Conservation (phyloP, 2,888 invertebrate genomes). For the Drosophila monieri region DNA sequence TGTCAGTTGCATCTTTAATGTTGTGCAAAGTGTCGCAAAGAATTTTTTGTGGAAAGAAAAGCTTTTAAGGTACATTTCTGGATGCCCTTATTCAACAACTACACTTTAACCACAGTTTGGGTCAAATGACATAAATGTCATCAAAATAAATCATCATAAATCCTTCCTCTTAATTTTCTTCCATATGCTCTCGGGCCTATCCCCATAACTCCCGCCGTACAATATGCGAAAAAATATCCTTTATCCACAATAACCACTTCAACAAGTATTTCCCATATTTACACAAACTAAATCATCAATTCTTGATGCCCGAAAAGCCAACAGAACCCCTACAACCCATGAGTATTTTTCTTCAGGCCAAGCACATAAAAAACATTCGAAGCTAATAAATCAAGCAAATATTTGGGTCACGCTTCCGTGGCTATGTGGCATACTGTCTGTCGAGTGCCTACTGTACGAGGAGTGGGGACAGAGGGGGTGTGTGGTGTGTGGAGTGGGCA, state of each 20-base stretch:
- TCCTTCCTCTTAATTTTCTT: not conserved
- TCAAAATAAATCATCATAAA: not conserved
- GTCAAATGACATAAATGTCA: no score
- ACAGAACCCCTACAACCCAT: conserved; percentile 12
- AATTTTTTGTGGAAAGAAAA: conserved; percentile 14
- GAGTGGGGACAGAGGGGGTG: not conserved
- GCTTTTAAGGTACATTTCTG: not conserved
- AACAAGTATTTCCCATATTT: conserved; percentile 11
- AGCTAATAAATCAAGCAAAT: conserved; percentile 79
- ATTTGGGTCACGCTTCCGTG: conserved; percentile 78
- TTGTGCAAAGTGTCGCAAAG: conserved; percentile 75
- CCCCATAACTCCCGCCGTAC: no score
- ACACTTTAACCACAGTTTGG: no score
- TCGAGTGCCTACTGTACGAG: conserved; percentile 15
- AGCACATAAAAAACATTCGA: conserved; percentile 51
- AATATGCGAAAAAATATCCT: not conserved
- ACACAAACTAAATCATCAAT: conserved; percentile 31
- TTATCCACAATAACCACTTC: not conserved
- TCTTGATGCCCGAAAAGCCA: conserved; percentile 26
- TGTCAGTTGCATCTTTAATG: conserved; percentile 57
- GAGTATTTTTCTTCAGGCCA: conserved; percentile 17
- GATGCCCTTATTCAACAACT: not conserved
- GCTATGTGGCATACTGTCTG: conserved; percentile 15
- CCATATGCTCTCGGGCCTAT: no score
- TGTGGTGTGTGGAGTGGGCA: not conserved